Base-by-base conservation (phyloP, 1,140 invertebrate species). In the Procambarus virginalis region DNA sequence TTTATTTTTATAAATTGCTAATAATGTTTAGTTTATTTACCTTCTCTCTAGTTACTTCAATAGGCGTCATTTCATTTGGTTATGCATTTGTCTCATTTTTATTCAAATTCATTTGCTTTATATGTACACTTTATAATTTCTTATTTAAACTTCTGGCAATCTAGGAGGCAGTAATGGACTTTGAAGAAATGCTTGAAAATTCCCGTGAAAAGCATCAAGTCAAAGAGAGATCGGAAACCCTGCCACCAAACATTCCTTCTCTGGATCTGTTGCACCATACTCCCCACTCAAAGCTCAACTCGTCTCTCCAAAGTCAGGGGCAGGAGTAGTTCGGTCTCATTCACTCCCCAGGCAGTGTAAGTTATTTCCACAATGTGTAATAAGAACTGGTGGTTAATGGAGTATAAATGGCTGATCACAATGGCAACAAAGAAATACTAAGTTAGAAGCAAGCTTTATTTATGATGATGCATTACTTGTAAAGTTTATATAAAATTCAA, bases 91-190 rank as follows among this genome's bases (percentile, higher is more conserved):
- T 0, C 34, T 34, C 34, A 34, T 34, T 34, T 34, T 34, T 34
- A 34, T 34, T 34, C 34, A 34, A 34, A 34, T 34, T 34, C 34
- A 34, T 34, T 34, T 34, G 34, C 34, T 34, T 34, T 34, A 34
- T 34, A 34, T 34, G 34, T 34, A 34, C 34, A 34, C 34, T 34
- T 34, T 34, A 34, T 34, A 34, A 34, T 68, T 68, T 68, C 64
- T 2, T 68, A n/a, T n/a, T 68, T 68, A 55, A 55, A 55, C 51
- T 55, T 8, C 12, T 5, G 12, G 8, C 12, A 55, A 9, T 55
- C 51, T 17, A 95, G 91, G 96, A 96, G 93, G 96, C 96, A 20
- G 95, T 96, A 78, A 94, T 94, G n/a, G 96, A 97, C 93, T 97
- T 97, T 93, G 96, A 97, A 93, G 95, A 95, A 78, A 96, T 96